Conservation (phyloP, 2,113 vertebrate species). For the Brienomyrus brachyistius region DNA sequence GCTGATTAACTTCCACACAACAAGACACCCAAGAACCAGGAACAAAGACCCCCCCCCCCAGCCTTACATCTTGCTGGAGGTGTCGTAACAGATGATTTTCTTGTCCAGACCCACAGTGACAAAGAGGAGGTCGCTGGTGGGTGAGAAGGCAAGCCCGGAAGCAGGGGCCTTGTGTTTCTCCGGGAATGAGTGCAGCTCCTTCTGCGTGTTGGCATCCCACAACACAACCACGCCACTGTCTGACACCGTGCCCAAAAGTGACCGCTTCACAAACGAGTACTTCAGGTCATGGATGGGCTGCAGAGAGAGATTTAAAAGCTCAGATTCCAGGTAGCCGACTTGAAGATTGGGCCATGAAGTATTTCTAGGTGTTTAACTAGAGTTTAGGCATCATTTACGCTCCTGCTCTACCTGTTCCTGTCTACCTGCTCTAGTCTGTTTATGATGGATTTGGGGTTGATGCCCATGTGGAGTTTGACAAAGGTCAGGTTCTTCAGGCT, state of each 20-base stretch:
- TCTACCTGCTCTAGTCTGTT: not conserved
- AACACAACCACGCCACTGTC: conserved; percentile 84
- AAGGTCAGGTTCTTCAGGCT: not conserved
- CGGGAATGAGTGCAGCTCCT: conserved; percentile 75
- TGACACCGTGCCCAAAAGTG: conserved; percentile 81
- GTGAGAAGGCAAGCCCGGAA: conserved; percentile 86
- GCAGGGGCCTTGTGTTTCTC: conserved; percentile 84
- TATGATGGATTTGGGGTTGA: not conserved
- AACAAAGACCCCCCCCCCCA: not conserved
- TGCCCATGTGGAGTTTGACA: not conserved
- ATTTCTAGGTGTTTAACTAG: not conserved
- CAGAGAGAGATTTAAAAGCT: conserved; percentile 22
- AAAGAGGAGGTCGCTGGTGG: conserved; percentile 83
- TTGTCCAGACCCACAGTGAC: conserved; percentile 93
- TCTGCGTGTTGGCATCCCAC: conserved; percentile 91
- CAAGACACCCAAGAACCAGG: not conserved
- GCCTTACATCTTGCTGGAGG: conserved; percentile 86
- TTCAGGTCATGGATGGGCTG: conserved; percentile 85
- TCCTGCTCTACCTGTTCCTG: not conserved
- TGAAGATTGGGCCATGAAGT: not conserved
- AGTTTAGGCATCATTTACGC: not conserved
- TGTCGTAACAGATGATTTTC: conserved; percentile 92
- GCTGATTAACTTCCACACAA: not conserved
- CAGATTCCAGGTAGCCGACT: not conserved
- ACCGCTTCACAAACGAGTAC: conserved; percentile 81